Base-by-base conservation (phyloP, 2,797 vertebrate species). In the Melanotaenia parkinsoni region DNA sequence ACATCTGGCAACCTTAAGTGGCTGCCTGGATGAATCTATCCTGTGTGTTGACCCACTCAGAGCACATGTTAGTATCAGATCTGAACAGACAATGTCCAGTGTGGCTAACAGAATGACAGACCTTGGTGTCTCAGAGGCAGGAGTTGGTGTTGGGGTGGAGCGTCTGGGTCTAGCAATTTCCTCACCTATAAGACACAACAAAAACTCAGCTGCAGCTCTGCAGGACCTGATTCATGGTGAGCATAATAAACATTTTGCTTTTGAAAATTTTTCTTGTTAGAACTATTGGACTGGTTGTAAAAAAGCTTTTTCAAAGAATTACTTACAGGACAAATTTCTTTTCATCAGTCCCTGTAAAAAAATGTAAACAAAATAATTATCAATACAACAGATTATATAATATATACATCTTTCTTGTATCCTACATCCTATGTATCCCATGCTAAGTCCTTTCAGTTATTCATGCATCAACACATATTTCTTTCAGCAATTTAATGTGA, bases 291-390 rank as follows among this genome's bases (percentile, higher is more conserved):
- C 10, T 1, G 5, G 1, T 13, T 58, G 26, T 62, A 26, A 22
- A 45, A 59, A 54, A 67, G 1, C 0, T 0, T 32, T 32, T 32
- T 32, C 30, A 11, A 1, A 11, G 5, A 61, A 66, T 80, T 95
- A 99, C 97, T 99, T 94, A 99, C 98, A 96, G 88, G 98, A 99
- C 83, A 98, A 93, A 88, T 98, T 96, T 93, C 97, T 96, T 94
- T 98, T 99, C 81, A 98, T 96, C 85, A 86, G 95, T 70, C 96
- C 96, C 97, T 99, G 93, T 83, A 94, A 95, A 91, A 94, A 45
- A 74, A 85, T 53, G 26, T 67, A 75, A 72, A 77, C 26, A 72
- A 67, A 78, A 84, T 16, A 69, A 2, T 58, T 38, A 58, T 60
- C 63, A 24, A 74, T 58, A 8, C 63, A 3, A 63, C 1, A 50